Percentiles rank a stretch among this genome's conserved stretches.
phyloP scores from a whole-genome alignment of 1,140 invertebrate species.

The Brachionus koreanus region DNA sequence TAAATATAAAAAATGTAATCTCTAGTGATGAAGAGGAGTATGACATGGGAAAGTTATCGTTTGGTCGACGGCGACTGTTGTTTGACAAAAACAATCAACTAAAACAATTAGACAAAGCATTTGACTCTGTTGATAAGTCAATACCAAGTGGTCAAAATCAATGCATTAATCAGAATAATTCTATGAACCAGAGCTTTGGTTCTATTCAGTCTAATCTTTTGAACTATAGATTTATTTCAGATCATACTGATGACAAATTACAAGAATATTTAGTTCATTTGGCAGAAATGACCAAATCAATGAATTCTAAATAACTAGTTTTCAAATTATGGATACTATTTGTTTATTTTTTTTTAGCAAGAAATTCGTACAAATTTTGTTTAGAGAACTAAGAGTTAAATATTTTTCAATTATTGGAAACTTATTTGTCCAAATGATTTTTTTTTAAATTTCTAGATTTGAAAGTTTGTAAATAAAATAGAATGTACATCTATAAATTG shows the following conservation, averaged over 20 bases:
- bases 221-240: background rate
- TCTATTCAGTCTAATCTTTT: background rate
- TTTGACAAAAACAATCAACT: background rate
- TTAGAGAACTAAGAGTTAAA: background rate
- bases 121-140: background rate
- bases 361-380: background rate
- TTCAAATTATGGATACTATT: background rate
- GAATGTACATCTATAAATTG: background rate
- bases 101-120: conserved; percentile 10
- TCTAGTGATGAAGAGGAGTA: conserved; percentile 13
- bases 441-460: background rate
- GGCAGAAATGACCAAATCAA: conserved; percentile 13
- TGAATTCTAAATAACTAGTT: background rate
- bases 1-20: conserved; percentile 14
- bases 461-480: background rate
- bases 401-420: background rate
- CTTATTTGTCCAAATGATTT: background rate
- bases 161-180: background rate
- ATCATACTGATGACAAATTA: background rate
- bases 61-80: background rate
- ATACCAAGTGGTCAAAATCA: conserved; percentile 10
- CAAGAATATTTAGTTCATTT: conserved; percentile 1
- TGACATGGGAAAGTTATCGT: background rate
- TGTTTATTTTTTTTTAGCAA: background rate
- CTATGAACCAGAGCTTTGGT: background rate